Evolutionary conservation across 1,140 invertebrate genomes (phyloP), one percentile per base, ranked within the genome.

Genomic region (Adoxophyes honmai): DNA sequence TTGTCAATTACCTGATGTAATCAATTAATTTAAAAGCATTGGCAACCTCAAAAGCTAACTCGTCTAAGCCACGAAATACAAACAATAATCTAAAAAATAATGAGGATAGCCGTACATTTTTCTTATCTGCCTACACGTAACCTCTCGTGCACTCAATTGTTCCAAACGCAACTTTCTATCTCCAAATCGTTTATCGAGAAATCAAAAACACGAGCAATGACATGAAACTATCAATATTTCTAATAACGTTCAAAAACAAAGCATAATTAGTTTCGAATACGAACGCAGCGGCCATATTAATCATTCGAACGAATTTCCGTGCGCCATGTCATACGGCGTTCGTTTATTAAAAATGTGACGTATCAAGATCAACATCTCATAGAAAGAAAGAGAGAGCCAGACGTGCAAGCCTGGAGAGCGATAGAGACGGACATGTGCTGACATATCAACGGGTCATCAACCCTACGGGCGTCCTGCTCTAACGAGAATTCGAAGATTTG

Each of bases 291-390:
- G 79, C 73, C 75, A 81, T 88, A 88, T 88, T 88, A 88, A 88
- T 88, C 86, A 88, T 88, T 82, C 72, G 75, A 85, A 86, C 79
- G 78, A 83, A 86, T 86, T 86, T 85, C 84, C 80, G 76, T 84
- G 78, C 83, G 75, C 75, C 82, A 78, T 87, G 84, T 88, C 82
- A 86, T 86, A 87, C 80, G 76, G 72, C 80, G 82, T 88, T 85
- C 86, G 86, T 88, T 88, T 88, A 88, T 88, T 88, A 88, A 88
- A 88, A 88, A 85, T 87, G 75, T 88, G 86, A 88, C 84, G 86
- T 88, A 88, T 88, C 84, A 87, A 88, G 86, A 88, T 88, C 86
- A 87, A 88, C 81, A 87, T 86, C 83, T 81, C 77, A 68, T 76
- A 48, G 73, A 54, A 36, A 59, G 77, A 85, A 72, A 55, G 77